These are phyloP conservation scores for Trematomus loennbergii DNA, from an alignment of 2,113 vertebrate genomes.

Conservation along the genomic window DNA sequence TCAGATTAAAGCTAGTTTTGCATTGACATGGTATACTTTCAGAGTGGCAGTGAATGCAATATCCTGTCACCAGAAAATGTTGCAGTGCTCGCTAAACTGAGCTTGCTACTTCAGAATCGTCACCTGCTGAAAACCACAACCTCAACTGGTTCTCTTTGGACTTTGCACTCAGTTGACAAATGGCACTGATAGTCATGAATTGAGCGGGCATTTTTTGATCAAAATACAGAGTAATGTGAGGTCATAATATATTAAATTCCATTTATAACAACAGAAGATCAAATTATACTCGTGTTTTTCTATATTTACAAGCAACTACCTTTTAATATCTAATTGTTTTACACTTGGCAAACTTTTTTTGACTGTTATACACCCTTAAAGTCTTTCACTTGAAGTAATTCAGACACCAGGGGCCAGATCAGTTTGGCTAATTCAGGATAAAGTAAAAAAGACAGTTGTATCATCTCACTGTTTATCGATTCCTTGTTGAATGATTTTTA, in stretches of 20 bases:
- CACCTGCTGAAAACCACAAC: neutral
- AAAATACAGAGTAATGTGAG: neutral
- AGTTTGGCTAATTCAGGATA: neutral
- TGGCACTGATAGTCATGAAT: neutral
- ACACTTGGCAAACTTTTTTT: neutral
- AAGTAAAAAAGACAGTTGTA: neutral
- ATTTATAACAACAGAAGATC: neutral
- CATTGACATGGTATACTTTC: neutral
- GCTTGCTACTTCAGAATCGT: conserved; percentile 2
- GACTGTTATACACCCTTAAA: conserved; percentile 48
- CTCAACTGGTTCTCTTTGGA: neutral
- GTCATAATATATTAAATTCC: neutral
- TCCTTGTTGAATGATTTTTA: neutral
- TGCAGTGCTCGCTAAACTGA: neutral
- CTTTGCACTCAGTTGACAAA: neutral
- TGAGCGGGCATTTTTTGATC: neutral
- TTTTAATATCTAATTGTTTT: neutral
- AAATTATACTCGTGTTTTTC: neutral
- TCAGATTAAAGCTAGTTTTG: neutral
- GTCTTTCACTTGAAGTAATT: neutral
- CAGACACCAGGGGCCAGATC: neutral
- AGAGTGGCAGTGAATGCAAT: neutral
- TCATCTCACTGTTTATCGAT: neutral
- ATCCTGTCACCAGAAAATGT: conserved; percentile 1
- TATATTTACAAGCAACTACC: neutral